phyloP scores from a whole-genome alignment of 2,888 invertebrate species.

The Raillietiella orientalis region DNA sequence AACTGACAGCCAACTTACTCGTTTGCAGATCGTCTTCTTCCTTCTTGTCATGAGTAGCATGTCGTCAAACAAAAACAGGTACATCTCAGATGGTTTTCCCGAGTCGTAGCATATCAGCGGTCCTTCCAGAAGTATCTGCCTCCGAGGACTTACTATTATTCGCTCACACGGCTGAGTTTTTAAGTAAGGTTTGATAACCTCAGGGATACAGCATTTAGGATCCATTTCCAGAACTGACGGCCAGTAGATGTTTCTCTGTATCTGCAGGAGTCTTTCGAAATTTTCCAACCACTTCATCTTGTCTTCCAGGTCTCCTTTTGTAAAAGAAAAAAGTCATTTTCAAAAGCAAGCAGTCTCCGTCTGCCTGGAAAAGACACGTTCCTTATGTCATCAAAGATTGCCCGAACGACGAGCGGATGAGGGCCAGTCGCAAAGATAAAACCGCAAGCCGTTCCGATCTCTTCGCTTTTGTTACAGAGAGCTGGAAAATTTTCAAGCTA shows the following conservation, averaged over 20 bases:
- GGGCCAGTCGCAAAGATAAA: neutral
- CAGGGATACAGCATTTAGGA: constrained; percentile 20
- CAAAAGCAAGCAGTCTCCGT: neutral
- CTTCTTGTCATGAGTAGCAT: constrained; percentile 23
- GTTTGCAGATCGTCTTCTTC: constrained; percentile 19
- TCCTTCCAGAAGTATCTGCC: constrained; percentile 16
- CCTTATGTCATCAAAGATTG: no score
- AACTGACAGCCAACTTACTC: constrained; percentile 10
- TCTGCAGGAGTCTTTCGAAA: constrained; percentile 24
- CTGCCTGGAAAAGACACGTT: neutral
- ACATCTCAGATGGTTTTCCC: constrained; percentile 21
- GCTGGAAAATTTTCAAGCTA: no score
- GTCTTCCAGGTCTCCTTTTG: constrained; percentile 22
- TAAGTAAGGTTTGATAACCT: constrained; percentile 14
- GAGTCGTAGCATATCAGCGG: constrained; percentile 18
- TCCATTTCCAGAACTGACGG: constrained; percentile 23
- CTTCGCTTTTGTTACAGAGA: no score
- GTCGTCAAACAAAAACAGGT: constrained; percentile 25
- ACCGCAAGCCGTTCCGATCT: no score
- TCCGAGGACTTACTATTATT: constrained; percentile 18
- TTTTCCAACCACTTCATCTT: constrained; percentile 29
- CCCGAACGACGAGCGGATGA: no score
- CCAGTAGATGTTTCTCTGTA: constrained; percentile 25
- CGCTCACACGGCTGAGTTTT: constrained; percentile 24
- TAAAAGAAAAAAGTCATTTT: constrained; percentile 4